Percentiles rank a stretch among this genome's conserved stretches.
Evolutionary conservation across 1,140 invertebrate species (phyloP).

Genomic region (Drosophila quadrilineata): DNA sequence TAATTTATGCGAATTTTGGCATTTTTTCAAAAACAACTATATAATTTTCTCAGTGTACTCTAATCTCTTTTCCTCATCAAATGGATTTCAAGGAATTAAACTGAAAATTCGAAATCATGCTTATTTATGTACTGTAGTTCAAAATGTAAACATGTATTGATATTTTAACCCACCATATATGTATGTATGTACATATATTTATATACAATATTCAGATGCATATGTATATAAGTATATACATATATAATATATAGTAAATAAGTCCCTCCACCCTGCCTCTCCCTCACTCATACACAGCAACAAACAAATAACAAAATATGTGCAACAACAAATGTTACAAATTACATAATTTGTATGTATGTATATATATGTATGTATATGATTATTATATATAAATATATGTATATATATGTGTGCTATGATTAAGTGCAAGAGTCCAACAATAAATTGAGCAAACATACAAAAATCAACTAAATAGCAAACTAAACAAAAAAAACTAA

Average conservation of each 20-base stretch:
- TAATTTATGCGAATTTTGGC: no score
- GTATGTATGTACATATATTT: constrained; percentile 13
- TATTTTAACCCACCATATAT: constrained; percentile 63
- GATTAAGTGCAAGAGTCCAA: constrained; percentile 63
- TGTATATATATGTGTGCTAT: constrained; percentile 18
- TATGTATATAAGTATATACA: constrained; percentile 1
- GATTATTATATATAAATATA: constrained; percentile 6
- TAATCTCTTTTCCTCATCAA: no score
- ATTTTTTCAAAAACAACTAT: no score
- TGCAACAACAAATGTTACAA: constrained; percentile 11
- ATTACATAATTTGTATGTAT: constrained; percentile 6
- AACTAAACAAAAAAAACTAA: constrained; percentile 39
- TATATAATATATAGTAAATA: constrained; percentile 1
- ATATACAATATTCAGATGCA: background rate
- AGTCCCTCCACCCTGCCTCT: no score
- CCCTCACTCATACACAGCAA: background rate
- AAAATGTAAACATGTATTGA: constrained; percentile 33
- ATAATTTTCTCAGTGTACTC: no score
- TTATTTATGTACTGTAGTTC: background rate
- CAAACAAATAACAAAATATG: background rate
- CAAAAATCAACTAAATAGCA: constrained; percentile 22
- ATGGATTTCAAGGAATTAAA: no score
- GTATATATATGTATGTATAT: constrained; percentile 6
- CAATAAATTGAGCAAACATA: constrained; percentile 32
- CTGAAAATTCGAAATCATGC: background rate